These are phyloP conservation scores for Luehdorfia chinensis DNA, from an alignment of 1,140 invertebrate species.

Conservation along the genomic window DNA sequence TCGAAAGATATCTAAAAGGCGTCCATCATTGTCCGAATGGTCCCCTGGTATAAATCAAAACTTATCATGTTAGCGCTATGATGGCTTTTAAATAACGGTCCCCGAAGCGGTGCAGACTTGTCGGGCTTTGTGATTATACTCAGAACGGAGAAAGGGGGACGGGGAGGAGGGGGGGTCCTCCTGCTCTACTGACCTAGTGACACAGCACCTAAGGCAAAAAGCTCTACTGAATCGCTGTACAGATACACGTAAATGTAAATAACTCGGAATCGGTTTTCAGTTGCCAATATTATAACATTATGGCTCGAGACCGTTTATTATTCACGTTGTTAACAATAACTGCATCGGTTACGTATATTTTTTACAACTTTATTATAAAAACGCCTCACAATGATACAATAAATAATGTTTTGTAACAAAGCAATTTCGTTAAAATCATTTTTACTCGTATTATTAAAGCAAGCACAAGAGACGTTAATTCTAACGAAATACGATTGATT, in stretches of 20 bases:
- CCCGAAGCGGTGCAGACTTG: slow-evolving; percentile 25
- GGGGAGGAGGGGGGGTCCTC: slow-evolving; percentile 24
- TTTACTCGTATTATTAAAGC: too few species aligned
- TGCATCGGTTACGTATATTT: too few species aligned
- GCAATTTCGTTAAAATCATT: too few species aligned
- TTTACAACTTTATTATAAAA: too few species aligned
- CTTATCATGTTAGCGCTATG: slow-evolving; percentile 9
- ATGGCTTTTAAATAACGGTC: slow-evolving; percentile 7
- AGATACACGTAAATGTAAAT: slow-evolving; percentile 50
- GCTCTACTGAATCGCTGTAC: slow-evolving; percentile 38
- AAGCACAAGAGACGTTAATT: too few species aligned
- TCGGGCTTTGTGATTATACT: slow-evolving; percentile 39
- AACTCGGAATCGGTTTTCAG: slow-evolving; percentile 18
- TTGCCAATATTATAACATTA: too few species aligned
- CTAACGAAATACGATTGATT: too few species aligned
- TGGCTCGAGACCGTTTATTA: too few species aligned
- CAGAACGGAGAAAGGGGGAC: slow-evolving; percentile 18
- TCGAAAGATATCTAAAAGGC: slow-evolving; percentile 8
- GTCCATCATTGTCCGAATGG: slow-evolving; percentile 7
- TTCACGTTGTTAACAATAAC: too few species aligned
- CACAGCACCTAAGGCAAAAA: slow-evolving; percentile 41
- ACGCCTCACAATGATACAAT: too few species aligned
- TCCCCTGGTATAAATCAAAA: slow-evolving; percentile 12
- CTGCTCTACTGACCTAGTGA: slow-evolving; percentile 59
- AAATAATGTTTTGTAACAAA: too few species aligned